phyloP scores from a whole-genome alignment of 2,888 invertebrate species.

The Sphaeridia pumilis region DNA sequence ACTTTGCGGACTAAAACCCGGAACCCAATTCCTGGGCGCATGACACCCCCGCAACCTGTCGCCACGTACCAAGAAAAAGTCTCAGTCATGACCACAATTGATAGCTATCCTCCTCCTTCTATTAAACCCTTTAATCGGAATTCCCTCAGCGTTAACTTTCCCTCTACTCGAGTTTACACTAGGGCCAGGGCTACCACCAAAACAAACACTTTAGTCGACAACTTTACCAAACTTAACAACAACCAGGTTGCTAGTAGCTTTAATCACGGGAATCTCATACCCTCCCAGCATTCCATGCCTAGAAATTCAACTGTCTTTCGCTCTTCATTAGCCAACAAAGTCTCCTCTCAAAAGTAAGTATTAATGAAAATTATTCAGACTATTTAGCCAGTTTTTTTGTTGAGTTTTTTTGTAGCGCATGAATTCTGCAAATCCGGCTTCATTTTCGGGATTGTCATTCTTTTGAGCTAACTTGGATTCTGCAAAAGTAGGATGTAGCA shows the following conservation, averaged over 20 bases:
- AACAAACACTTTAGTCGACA: slow-evolving; percentile 13
- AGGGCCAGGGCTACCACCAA: slow-evolving; percentile 19
- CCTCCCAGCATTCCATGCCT: slow-evolving; percentile 20
- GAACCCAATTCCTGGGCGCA: slow-evolving; percentile 20
- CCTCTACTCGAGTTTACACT: slow-evolving; percentile 17
- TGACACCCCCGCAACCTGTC: slow-evolving; percentile 13
- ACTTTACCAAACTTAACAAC: slow-evolving; percentile 15
- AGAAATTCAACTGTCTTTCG: slow-evolving; percentile 30
- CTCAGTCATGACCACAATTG: slow-evolving; percentile 3
- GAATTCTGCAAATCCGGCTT: too few species aligned
- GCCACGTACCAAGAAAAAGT: slow-evolving; percentile 11
- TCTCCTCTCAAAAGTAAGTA: slow-evolving; percentile 30
- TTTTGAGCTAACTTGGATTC: too few species aligned
- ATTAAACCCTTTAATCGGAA: slow-evolving; percentile 8
- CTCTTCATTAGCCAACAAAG: slow-evolving; percentile 30
- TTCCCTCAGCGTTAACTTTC: slow-evolving; percentile 3
- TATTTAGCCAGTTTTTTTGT: too few species aligned
- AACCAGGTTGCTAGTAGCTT: slow-evolving; percentile 9
- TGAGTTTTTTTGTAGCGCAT: too few species aligned
- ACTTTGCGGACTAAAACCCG: slow-evolving; percentile 31
- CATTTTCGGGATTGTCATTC: too few species aligned
- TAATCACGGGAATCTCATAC: slow-evolving; percentile 3
- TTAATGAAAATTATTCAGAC: not conserved
- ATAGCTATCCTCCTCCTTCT: not conserved
- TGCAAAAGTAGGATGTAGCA: too few species aligned